phyloP scores from a whole-genome alignment of 2,113 vertebrate species.

The Malurus cyaneus region DNA sequence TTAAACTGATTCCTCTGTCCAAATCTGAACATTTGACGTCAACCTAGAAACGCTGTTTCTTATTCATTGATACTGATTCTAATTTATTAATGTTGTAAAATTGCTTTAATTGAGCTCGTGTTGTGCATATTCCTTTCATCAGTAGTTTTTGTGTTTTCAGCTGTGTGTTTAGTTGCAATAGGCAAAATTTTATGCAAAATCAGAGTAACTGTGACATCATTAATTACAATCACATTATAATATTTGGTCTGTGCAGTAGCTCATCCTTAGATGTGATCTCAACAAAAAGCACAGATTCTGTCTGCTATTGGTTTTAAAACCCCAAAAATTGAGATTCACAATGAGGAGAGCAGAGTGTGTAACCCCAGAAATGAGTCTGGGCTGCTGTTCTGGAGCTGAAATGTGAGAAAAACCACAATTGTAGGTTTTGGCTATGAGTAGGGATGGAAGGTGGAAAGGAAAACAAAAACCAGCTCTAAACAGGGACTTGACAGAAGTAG shows the following conservation, averaged over 20 bases:
- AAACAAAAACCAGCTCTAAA: rapidly evolving
- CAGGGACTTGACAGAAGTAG: rapidly evolving
- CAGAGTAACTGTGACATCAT: not conserved
- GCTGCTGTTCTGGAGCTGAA: not conserved
- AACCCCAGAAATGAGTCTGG: not conserved
- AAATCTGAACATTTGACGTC: not conserved
- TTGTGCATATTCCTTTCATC: not conserved
- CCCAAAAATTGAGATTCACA: rapidly evolving
- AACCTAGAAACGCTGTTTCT: not conserved
- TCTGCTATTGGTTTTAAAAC: not conserved
- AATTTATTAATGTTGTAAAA: not conserved
- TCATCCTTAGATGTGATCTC: not conserved
- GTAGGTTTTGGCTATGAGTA: not conserved
- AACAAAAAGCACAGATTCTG: not conserved
- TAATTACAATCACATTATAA: not conserved
- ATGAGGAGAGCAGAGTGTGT: not conserved
- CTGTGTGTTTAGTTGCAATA: not conserved
- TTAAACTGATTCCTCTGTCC: not conserved
- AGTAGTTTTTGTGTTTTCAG: not conserved
- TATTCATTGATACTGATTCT: not conserved
- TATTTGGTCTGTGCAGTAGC: not conserved
- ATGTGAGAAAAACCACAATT: not conserved
- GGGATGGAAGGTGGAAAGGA: rapidly evolving
- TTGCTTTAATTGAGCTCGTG: not conserved
- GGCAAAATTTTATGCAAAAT: not conserved